Evolutionary conservation across 2,797 vertebrate genomes (phyloP).

Genomic region (Apogon talboti): DNA sequence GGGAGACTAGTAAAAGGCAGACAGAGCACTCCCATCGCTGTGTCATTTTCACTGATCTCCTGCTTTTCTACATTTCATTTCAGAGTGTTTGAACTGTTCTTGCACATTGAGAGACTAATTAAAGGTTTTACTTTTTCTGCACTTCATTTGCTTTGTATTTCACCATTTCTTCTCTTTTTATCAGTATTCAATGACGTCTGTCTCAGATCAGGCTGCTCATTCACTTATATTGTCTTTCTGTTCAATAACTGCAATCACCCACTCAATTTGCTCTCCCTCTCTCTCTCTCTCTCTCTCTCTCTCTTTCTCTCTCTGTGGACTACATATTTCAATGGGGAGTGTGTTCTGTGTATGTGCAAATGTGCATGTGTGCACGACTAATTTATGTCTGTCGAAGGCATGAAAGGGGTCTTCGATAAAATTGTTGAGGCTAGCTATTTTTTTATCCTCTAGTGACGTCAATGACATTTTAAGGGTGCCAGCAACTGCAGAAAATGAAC

Average conservation of each 20-base stretch:
- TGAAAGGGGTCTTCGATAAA: constrained; percentile 54
- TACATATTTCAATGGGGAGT: neutral
- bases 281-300: too few species aligned
- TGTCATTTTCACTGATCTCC: neutral
- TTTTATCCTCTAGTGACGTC: constrained; percentile 70
- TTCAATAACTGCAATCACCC: constrained; percentile 73
- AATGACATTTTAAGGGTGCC: constrained; percentile 68
- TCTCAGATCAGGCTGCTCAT: constrained; percentile 57
- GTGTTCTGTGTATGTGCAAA: constrained; percentile 16
- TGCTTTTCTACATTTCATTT: constrained; percentile 11
- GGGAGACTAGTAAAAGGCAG: too few species aligned
- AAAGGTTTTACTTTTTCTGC: constrained; percentile 7
- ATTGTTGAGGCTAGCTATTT: constrained; percentile 46
- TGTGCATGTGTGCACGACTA: constrained; percentile 19
- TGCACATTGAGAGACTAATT: constrained; percentile 1
- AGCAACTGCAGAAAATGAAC: constrained; percentile 68
- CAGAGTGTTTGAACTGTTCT: neutral
- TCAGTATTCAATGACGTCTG: constrained; percentile 66
- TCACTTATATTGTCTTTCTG: constrained; percentile 69
- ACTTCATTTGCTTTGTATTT: constrained; percentile 16
- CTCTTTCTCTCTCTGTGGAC: neutral
- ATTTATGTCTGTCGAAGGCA: constrained; percentile 49
- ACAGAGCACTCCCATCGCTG: too few species aligned
- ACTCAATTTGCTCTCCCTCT: constrained; percentile 40
- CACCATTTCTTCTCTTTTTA: constrained; percentile 32